Base-by-base conservation (phyloP, 2,888 invertebrate genomes). In the Napeogenes inachia region DNA sequence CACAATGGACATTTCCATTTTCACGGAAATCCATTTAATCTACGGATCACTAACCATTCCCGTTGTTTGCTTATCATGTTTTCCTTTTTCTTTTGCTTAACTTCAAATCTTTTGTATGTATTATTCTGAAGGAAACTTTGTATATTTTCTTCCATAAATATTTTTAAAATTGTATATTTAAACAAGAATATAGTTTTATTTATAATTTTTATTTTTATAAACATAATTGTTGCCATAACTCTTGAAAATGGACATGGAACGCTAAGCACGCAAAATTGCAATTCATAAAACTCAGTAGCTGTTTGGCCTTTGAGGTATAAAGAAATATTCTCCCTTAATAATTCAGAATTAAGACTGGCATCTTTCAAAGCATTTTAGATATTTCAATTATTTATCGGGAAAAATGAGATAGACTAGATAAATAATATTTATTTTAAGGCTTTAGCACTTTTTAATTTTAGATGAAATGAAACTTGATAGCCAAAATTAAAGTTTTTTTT, bases 221-320 rank as follows among this genome's bases (percentile, higher is more conserved):
- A 10, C 10, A 42, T 10, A 42, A 42, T 42, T 42, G 74, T 75
- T 68, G 74, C 74, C 76, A 75, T 71, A 81, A 79, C 78, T 73
- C 73, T 78, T 75, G 78, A 80, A 80, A 75, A 76, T 75, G 8
- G 10, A 42, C 42, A 42, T 42, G 42, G 10, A 10, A 42, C 42
- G 8, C 42, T 73, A 80, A 77, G 72, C 86, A 87, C 87, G 85
- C 84, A 78, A 86, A 80, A 78, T 68, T 69, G 68, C 82, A 74
- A 85, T 87, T 84, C 81, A 82, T 87, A 83, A 85, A 81, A 78
- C 76, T 79, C 78, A 80, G 80, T 77, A 81, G 78, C 77, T 77
- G 75, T 73, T 70, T 72, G 75, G 59, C 63, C 70, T 66, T 74
- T 70, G 74, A 79, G 79, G 80, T 79, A 79, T 77, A 79, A 80